A percentile compares a stretch with the other conserved stretches of the same genome.
These are phyloP conservation scores for Cephus cinctus DNA, from an alignment of 1,140 invertebrate species.

Conservation along the genomic window DNA sequence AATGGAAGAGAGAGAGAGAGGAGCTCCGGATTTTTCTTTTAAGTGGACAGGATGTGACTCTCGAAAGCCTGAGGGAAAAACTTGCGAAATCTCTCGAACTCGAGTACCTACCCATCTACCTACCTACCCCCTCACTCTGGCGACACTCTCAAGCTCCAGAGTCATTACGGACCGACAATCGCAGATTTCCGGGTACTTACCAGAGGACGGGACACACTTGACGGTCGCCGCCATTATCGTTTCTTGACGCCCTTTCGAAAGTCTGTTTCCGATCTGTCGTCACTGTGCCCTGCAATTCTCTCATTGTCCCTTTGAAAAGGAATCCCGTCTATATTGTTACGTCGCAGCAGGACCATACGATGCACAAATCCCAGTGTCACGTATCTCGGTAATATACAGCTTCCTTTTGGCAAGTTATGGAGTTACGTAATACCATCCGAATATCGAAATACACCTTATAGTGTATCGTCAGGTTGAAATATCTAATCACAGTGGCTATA, in stretches of 20 bases:
- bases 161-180: slow-evolving; percentile 28
- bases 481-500: no score
- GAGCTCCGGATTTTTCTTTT: no score
- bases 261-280: slow-evolving; percentile 24
- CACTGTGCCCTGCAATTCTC: background rate
- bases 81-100: slow-evolving; percentile 31
- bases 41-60: slow-evolving; percentile 5
- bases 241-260: slow-evolving; percentile 18
- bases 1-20: no score
- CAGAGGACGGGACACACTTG: slow-evolving; percentile 12
- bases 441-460: no score
- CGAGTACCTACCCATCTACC: slow-evolving; percentile 5
- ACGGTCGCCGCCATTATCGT: slow-evolving; percentile 23
- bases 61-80: slow-evolving; percentile 3
- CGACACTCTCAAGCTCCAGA: slow-evolving; percentile 21
- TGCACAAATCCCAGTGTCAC: no score
- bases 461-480: no score
- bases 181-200: slow-evolving; percentile 39
- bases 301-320: slow-evolving; percentile 9
- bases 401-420: no score
- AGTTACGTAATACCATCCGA: no score
- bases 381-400: no score
- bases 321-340: no score
- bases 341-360: no score
- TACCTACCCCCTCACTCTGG: background rate